These are phyloP conservation scores for Haliclona indistincta DNA, from an alignment of 37 sponge, comb jelly and placozoan species.

Conservation along the genomic window DNA sequence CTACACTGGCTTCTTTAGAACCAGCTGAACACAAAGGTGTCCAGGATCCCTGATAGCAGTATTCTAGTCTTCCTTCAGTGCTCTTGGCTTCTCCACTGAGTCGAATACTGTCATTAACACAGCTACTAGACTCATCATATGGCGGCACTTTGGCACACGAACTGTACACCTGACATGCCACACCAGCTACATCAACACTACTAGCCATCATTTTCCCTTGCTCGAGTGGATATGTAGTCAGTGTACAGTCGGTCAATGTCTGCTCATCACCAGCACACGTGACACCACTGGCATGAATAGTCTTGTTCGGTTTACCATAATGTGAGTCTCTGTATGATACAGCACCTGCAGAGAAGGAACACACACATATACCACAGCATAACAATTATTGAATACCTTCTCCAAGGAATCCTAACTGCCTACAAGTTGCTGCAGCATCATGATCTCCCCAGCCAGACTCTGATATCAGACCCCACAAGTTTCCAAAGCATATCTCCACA, in stretches of 20 bases:
- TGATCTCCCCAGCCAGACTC: neutral
- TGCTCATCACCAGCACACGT: neutral
- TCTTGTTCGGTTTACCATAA: slow-evolving; percentile 10
- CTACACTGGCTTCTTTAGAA: neutral
- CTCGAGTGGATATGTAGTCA: neutral
- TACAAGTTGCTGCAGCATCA: neutral
- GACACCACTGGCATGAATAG: slow-evolving; percentile 10
- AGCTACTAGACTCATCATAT: too few relatives aligned
- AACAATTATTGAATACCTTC: neutral
- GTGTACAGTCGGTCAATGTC: neutral
- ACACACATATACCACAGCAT: too few relatives aligned
- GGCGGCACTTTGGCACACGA: too few relatives aligned
- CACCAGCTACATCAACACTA: slow-evolving; percentile 2
- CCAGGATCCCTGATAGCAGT: neutral
- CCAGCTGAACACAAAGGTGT: neutral
- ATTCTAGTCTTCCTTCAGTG: neutral
- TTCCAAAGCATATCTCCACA: neutral
- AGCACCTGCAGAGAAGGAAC: slow-evolving; percentile 2
- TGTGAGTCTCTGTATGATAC: neutral
- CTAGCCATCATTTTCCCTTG: neutral
- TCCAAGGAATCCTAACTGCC: neutral
- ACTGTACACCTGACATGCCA: too few relatives aligned
- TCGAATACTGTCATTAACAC: slow-evolving; percentile 5
- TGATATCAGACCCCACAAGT: slow-evolving; percentile 2
- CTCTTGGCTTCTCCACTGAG: neutral